Evolutionary conservation across 2,888 invertebrate genomes (phyloP), one percentile per base, ranked within the genome.

Genomic region (Oegoconia quadripuncta): DNA sequence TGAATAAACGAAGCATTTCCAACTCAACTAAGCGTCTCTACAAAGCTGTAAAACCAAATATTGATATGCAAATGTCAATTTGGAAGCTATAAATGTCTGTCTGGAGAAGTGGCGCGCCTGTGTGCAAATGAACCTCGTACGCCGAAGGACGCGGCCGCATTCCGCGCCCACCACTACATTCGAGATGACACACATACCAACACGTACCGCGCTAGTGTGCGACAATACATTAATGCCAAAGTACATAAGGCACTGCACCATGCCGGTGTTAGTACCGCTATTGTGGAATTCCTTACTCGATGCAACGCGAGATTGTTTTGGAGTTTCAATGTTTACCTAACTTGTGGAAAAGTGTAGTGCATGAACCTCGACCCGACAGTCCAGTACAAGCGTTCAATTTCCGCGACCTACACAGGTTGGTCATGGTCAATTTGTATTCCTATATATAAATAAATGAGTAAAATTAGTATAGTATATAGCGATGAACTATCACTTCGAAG

Each of bases 81-180:
- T 68, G 74, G 73, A 82, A 73, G 74, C 69, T 71, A 78, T 81
- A 80, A 79, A 80, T 48, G 54, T 52, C 49, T 57, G 60, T 55
- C 71, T 69, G 72, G 61, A 67, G 64, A 64, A 56, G 61, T 49
- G 54, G 68, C 69, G 62, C 64, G 79, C 62, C 73, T 76, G 75
- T 82, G 80, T 82, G 86, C 83, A 82, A 83, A 82, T 82, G 82
- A 80, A 75, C 72, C 74, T 74, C 25, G 78, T 77, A 76, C 74
- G 74, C 62, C 80, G 84, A 86, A 86, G 86, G 86, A 86, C 86
- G 83, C 74, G 84, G 74, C 83, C 86, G 84, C 86, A 86, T 86
- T 86, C 86, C 86, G 55, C 62, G 55, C 71, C 61, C 75, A 74
- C 78, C 64, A 74, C 68, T 63, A 74, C 79, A 75, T 52, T 50